phyloP scores from a whole-genome alignment of 1,140 invertebrate genomes.

The Caerostris extrusa region DNA sequence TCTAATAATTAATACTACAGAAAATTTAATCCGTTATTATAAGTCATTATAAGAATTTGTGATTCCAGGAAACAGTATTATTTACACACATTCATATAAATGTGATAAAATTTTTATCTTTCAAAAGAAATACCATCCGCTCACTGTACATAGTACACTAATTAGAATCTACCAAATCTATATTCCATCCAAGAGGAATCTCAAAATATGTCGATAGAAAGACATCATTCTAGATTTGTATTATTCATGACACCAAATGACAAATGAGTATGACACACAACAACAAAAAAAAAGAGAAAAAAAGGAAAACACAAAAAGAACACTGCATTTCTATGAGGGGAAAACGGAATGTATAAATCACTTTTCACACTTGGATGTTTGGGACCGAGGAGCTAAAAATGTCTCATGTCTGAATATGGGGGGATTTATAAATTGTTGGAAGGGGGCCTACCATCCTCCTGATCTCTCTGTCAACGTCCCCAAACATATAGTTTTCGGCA shows the following conservation, averaged over 20 bases:
- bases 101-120: too few relatives aligned
- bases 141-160: not conserved
- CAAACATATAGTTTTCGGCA: constrained; percentile 27
- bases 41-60: too few relatives aligned
- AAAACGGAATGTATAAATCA: constrained; percentile 41
- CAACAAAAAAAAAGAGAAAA: constrained; percentile 22
- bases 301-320: not conserved
- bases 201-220: not conserved
- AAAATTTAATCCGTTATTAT: too few relatives aligned
- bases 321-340: not conserved
- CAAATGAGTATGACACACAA: not conserved
- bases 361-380: not conserved
- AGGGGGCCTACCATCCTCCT: not conserved
- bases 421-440: constrained; percentile 46
- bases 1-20: too few relatives aligned
- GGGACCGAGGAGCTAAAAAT: not conserved
- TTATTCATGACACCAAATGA: constrained; percentile 55
- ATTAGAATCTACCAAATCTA: not conserved
- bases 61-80: too few relatives aligned
- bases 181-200: not conserved
- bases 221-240: not conserved
- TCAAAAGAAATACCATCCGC: too few relatives aligned
- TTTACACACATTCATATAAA: too few relatives aligned
- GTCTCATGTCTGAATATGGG: constrained; percentile 26
- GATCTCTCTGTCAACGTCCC: constrained; percentile 39